A percentile compares a stretch with the other conserved stretches of the same genome.
Conservation (phyloP, 2,888 invertebrate genomes). For the Trypoxylon attenuatum region DNA sequence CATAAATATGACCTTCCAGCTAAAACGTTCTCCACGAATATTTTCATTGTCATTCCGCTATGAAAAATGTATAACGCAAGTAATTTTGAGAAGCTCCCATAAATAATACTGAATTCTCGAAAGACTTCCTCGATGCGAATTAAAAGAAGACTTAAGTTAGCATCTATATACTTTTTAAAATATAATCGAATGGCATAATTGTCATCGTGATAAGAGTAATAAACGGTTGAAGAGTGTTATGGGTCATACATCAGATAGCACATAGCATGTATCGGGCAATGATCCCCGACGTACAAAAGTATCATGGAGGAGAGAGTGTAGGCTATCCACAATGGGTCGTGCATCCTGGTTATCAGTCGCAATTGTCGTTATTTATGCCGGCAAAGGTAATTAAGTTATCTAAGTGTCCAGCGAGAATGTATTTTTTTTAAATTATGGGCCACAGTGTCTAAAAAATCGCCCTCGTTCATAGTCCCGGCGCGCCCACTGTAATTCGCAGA, state of each 20-base stretch:
- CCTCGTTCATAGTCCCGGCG: conserved; percentile 35
- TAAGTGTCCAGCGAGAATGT: conserved; percentile 41
- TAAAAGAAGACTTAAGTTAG: no score
- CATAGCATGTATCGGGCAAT: conserved; percentile 30
- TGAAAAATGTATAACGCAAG: no score
- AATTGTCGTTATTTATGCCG: conserved; percentile 57
- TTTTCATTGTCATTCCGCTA: no score
- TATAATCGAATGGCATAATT: no score
- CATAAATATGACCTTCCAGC: conserved; percentile 30
- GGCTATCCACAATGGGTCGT: conserved; percentile 36
- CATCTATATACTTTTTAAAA: no score
- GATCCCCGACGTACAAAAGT: conserved; percentile 42
- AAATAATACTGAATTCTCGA: no score
- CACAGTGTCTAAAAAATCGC: conserved; percentile 23
- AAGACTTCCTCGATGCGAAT: no score
- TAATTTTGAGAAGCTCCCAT: no score
- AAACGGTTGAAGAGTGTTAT: conserved; percentile 16
- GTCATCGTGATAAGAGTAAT: no score
- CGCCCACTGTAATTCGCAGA: conserved; percentile 37
- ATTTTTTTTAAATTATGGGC: conserved; percentile 44
- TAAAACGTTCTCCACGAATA: conserved; percentile 28
- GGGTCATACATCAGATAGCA: conserved; percentile 32
- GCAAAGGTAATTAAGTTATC: conserved; percentile 57
- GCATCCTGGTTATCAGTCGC: conserved; percentile 48
- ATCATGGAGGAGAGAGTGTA: conserved; percentile 18